phyloP scores from a whole-genome alignment of 2,113 vertebrate species.

The Gila orcuttii region DNA sequence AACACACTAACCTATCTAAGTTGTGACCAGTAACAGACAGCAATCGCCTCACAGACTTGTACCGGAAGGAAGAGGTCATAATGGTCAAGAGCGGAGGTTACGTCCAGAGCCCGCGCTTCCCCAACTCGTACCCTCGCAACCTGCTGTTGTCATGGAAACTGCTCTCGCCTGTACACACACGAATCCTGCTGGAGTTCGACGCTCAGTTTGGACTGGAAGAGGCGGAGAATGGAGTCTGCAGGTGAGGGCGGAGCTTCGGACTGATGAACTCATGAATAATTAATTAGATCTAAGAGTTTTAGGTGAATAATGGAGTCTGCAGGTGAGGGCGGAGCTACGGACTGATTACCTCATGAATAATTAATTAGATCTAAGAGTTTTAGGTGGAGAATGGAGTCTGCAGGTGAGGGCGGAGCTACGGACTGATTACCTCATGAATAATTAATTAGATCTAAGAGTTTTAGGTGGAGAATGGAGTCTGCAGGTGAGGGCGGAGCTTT shows the following conservation, averaged over 20 bases:
- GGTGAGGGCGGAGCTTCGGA: slow-evolving; percentile 72
- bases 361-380: not conserved
- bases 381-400: not conserved
- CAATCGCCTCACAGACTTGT: slow-evolving; percentile 97
- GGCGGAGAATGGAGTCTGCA: slow-evolving; percentile 91
- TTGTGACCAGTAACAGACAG: slow-evolving; percentile 93
- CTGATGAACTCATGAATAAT: not conserved
- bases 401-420: not conserved
- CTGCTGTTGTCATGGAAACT: slow-evolving; percentile 92
- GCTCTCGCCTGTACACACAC: slow-evolving; percentile 81
- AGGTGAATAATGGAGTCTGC: slow-evolving; percentile 16
- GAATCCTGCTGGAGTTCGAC: slow-evolving; percentile 92
- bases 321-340: slow-evolving; percentile 46
- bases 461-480: not conserved
- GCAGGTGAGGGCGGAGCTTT: not conserved
- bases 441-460: not conserved
- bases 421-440: not conserved
- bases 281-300: not conserved
- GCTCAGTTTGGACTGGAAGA: slow-evolving; percentile 93
- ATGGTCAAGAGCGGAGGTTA: slow-evolving; percentile 81
- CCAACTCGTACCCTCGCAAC: slow-evolving; percentile 92
- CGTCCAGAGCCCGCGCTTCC: slow-evolving; percentile 93
- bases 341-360: not conserved
- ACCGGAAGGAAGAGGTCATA: slow-evolving; percentile 89
- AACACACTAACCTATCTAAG: slow-evolving; percentile 87